These are phyloP conservation scores for Bombus fervidus DNA, from an alignment of 1,140 invertebrate species.

Conservation along the genomic window DNA sequence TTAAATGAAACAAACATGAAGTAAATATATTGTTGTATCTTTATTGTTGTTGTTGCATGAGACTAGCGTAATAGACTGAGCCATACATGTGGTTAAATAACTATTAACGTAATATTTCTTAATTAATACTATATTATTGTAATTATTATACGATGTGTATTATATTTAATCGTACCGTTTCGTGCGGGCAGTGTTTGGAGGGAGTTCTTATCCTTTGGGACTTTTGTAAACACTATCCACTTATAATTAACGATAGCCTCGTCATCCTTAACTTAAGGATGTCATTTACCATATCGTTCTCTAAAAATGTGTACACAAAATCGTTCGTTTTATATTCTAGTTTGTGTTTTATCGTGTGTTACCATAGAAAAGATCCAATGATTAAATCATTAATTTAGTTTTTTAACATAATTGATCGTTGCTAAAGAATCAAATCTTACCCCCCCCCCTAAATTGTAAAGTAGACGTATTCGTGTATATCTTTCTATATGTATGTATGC, in stretches of 20 bases:
- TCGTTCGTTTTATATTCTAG: not conserved
- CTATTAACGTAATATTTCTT: constrained; percentile 79
- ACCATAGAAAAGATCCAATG: too few species aligned
- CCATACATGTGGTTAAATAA: constrained; percentile 78
- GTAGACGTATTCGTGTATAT: not conserved
- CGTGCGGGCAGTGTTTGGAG: constrained; percentile 74
- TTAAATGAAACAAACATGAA: constrained; percentile 67
- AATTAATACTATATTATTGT: constrained; percentile 78
- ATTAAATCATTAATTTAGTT: not conserved
- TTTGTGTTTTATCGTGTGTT: not conserved
- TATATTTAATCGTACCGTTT: constrained; percentile 79
- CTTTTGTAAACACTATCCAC: not conserved
- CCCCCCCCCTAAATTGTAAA: not conserved
- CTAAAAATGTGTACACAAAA: not conserved
- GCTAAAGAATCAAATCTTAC: not conserved
- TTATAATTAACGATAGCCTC: not conserved
- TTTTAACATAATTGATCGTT: not conserved
- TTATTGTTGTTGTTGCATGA: constrained; percentile 81
- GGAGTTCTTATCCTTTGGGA: constrained; percentile 71
- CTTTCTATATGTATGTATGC: not conserved
- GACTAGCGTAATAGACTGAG: constrained; percentile 80
- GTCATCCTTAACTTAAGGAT: too few species aligned
- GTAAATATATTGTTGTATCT: constrained; percentile 80
- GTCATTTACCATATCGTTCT: not conserved
- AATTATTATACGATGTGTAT: constrained; percentile 79